Conservation (phyloP, 2,797 vertebrate species). For the Antrozous pallidus region DNA sequence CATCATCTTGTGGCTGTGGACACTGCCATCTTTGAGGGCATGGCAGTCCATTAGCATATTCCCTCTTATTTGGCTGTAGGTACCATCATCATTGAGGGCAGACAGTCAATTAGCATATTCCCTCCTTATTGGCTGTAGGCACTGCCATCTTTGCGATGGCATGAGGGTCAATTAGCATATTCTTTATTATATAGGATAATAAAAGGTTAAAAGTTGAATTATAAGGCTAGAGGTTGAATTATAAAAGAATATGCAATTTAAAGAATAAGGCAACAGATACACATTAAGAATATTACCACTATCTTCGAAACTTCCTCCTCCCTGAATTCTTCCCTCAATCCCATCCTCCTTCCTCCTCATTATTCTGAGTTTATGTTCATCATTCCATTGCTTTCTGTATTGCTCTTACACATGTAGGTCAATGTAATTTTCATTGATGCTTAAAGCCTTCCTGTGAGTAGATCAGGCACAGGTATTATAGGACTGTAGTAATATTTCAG, state of each 20-base stretch:
- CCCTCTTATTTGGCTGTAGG: too few relatives aligned
- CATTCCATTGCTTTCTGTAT: neutral
- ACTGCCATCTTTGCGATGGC: too few relatives aligned
- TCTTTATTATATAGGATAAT: neutral
- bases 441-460: neutral
- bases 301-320: neutral
- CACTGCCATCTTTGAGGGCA: too few relatives aligned
- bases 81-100: too few relatives aligned
- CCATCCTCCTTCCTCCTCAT: neutral
- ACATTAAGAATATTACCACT: neutral
- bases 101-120: too few relatives aligned
- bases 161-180: too few relatives aligned
- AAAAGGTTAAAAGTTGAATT: neutral
- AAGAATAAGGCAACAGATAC: neutral
- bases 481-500: neutral
- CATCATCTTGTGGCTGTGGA: too few relatives aligned
- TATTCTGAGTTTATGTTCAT: neutral
- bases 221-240: neutral
- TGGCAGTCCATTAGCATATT: too few relatives aligned
- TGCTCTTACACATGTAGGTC: neutral
- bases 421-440: neutral
- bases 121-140: too few relatives aligned
- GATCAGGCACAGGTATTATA: neutral
- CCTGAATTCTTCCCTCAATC: neutral
- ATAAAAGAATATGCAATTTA: neutral